Percentiles rank a stretch among this genome's conserved stretches.
phyloP scores from a whole-genome alignment of 2,888 invertebrate species.

The Platycheirus albimanus region DNA sequence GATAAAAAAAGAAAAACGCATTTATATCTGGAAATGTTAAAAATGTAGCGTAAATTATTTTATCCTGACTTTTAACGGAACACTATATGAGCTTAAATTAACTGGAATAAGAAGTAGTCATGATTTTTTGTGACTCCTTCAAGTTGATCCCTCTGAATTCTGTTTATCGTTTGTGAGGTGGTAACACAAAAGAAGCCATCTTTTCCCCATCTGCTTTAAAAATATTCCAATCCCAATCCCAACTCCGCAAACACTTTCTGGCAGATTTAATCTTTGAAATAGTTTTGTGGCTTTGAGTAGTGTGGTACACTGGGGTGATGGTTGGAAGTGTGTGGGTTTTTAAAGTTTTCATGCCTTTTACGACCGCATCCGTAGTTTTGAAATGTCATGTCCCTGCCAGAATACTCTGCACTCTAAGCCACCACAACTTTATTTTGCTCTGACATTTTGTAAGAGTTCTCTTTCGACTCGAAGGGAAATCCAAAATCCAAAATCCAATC shows the following conservation, averaged over 20 bases:
- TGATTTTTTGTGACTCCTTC: background rate
- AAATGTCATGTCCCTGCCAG: conserved; percentile 35
- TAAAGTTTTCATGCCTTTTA: conserved; percentile 10
- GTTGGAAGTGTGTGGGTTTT: background rate
- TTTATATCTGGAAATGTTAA: too few relatives aligned
- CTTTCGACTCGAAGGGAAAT: conserved; percentile 28
- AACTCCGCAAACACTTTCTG: background rate
- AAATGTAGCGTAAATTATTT: too few relatives aligned
- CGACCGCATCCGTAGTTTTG: conserved; percentile 23
- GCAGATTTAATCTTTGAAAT: conserved; percentile 56
- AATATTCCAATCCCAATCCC: conserved; percentile 10
- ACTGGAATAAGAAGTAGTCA: background rate
- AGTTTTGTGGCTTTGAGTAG: conserved; percentile 22
- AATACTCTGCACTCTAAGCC: conserved; percentile 27
- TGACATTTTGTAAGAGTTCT: conserved; percentile 51
- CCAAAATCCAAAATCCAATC: conserved; percentile 32
- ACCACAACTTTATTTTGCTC: conserved; percentile 54
- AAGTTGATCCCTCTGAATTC: background rate
- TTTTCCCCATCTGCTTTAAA: conserved; percentile 14
- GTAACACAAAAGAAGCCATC: conserved; percentile 10
- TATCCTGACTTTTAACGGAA: too few relatives aligned
- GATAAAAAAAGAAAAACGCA: too few relatives aligned
- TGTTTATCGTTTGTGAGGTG: background rate
- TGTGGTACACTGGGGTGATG: background rate
- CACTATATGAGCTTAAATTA: background rate